Base-by-base conservation (phyloP, 2,888 invertebrate genomes). In the Cephus pulcher region DNA sequence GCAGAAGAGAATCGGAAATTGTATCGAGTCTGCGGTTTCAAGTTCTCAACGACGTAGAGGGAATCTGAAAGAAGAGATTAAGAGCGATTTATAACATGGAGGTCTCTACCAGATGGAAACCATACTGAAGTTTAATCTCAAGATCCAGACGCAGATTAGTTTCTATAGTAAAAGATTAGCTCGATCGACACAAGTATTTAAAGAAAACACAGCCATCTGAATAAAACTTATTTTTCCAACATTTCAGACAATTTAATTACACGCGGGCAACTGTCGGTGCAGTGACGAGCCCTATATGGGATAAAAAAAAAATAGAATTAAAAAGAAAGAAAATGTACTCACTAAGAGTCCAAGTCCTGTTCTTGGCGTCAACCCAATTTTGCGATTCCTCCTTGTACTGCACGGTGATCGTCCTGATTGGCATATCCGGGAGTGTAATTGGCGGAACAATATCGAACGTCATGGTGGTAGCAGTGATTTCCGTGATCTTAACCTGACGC, bases 1-100 rank as follows among this genome's bases (percentile, higher is more conserved):
- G 94, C 93, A 3, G 97, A 97, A 23, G 97, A 96, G 90, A 98
- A 98, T 82, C 96, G 94, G 89, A 98, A 97, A 87, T 95, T 94
- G 91, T 98, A 98, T 0, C 93, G 93, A 75, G 94, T 95, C 92
- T 96, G 95, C 0, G 98, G 97, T 78, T 93, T 93, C 79, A 98
- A 92, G 83, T 95, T 94, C 90, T 97, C 97, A 69, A 98, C 93
- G 80, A 96, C 95, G 90, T 97, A 97, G 0, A 95, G 94, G 1
- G 96, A 95, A 86, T 95, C 96, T 86, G 81, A 78, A 82, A 82
- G 23, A 56, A 56, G 9, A 56, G 56, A 56, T 23, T 23, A 56
- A 23, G 56, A 23, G 56, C 9, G 23, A 15, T 56, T 23, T 23
- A 56, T 23, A 56, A 56, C 23, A 40, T 0, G 40, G 40, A 40